These are phyloP conservation scores for Pluvialis apricaria DNA, from an alignment of 2,113 vertebrate species.

Conservation along the genomic window DNA sequence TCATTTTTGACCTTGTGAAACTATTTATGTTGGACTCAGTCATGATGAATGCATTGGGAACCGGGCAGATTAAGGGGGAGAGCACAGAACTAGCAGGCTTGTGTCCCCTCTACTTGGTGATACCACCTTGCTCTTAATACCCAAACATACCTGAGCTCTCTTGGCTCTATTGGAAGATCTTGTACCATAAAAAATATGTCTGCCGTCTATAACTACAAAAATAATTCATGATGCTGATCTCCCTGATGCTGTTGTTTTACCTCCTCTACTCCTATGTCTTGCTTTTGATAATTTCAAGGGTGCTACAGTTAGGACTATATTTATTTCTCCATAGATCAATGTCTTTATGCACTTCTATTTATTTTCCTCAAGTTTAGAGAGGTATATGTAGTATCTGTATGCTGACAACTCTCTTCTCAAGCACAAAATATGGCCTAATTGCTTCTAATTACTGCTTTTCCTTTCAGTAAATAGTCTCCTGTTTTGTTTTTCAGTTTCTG, in stretches of 20 bases:
- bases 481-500: not conserved
- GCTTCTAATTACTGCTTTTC: slow-evolving; percentile 33
- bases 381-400: not conserved
- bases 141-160: not conserved
- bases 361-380: slow-evolving; percentile 3
- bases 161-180: not conserved
- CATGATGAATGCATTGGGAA: not conserved
- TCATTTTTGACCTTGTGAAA: slow-evolving; percentile 56
- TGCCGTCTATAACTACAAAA: not conserved
- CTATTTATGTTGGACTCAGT: slow-evolving; percentile 11
- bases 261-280: fast-evolving
- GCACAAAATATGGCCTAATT: slow-evolving; percentile 25
- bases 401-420: slow-evolving; percentile 2
- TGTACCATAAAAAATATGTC: not conserved
- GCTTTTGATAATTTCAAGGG: not conserved
- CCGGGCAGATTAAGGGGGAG: not conserved
- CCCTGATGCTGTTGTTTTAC: not conserved
- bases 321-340: not conserved
- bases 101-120: not conserved
- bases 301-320: not conserved
- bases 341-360: not conserved
- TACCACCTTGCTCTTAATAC: not conserved
- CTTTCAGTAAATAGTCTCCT: slow-evolving; percentile 20
- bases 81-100: not conserved
- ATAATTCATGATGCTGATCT: not conserved